Evolutionary conservation across 2,113 vertebrate species (phyloP).

Genomic region (Ictidomys tridecemlineatus): DNA sequence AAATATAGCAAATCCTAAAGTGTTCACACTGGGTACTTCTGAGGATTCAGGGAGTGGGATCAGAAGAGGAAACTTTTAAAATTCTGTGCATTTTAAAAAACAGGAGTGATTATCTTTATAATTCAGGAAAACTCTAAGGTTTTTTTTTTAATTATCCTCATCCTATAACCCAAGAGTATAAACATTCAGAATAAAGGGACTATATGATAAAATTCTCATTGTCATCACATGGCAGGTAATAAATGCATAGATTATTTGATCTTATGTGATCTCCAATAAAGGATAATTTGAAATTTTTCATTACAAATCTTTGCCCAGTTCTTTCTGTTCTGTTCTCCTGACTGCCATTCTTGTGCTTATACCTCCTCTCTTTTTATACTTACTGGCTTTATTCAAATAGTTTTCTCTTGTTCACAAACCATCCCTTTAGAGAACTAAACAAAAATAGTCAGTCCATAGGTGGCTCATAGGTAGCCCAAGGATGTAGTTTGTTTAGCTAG

Average conservation of each 20-base stretch:
- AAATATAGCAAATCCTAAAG: not conserved
- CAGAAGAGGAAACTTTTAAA: not conserved
- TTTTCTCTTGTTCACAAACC: not conserved
- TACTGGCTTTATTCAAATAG: not conserved
- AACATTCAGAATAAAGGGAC: not conserved
- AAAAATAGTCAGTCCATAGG: not conserved
- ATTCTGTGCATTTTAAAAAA: not conserved
- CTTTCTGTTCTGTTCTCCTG: not conserved
- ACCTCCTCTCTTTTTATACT: not conserved
- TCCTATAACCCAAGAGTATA: not conserved
- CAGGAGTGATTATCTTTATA: not conserved
- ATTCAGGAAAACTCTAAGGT: not conserved
- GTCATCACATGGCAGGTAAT: not conserved
- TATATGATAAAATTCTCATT: not conserved
- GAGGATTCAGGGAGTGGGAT: not conserved
- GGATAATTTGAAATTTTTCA: not conserved
- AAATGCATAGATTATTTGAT: conserved; percentile 8
- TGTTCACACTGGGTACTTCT: not conserved
- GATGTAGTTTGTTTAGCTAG: not conserved
- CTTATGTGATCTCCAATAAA: conserved; percentile 19
- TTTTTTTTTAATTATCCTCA: not conserved
- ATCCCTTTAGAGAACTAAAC: not conserved
- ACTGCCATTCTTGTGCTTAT: not conserved
- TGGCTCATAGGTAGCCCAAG: not conserved
- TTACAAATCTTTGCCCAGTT: not conserved